Base-by-base conservation (phyloP, 1,140 invertebrate genomes). In the Formica exsecta region DNA sequence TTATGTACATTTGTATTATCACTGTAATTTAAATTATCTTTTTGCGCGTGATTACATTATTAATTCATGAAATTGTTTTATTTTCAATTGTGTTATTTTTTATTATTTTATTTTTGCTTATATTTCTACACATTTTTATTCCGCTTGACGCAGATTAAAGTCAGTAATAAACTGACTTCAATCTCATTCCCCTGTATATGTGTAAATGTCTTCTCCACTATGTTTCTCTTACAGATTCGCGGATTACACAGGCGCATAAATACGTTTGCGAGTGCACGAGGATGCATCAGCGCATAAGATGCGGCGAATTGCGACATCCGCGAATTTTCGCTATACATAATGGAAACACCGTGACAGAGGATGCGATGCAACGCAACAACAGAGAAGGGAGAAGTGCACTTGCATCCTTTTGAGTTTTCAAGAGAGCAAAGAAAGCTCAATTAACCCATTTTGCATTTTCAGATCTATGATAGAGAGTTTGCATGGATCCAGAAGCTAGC, bases 101-200 rank as follows among this genome's bases (percentile, higher is more conserved):
- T 13, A 54, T 66, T 68, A 66, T 32, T 54, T 79, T 79, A 29
- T 57, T 77, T 57, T 36, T 57, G 44, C 57, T 70, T 25, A 70
- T 38, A 9, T 51, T 51, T 51, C 4, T 25, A 25, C 13, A 32
- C 8, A 4, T 22, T 64, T 41, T 77, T 32, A 36, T 41, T 70
- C 76, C 3, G 6, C 48, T 80, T 57, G 65, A 22, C 16, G 41
- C 16, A 57, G 48, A 80, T 59, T 74, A 71, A 51, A 51, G 48
- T 51, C 48, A 3, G 48, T 80, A 41, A 71, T 80, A 80, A 80
- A 62, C 76, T 66, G 48, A 80, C 57, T 80, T 80, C 65, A 71
- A 80, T 71, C 65, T 80, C 65, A 80, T 80, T 70, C 19, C n/a
- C 41, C 22, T 38, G 4, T 36, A 16, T 16, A n/a, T n/a, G 22